Conservation (phyloP, 2,888 invertebrate genomes). For the Aleiodes alternator region DNA sequence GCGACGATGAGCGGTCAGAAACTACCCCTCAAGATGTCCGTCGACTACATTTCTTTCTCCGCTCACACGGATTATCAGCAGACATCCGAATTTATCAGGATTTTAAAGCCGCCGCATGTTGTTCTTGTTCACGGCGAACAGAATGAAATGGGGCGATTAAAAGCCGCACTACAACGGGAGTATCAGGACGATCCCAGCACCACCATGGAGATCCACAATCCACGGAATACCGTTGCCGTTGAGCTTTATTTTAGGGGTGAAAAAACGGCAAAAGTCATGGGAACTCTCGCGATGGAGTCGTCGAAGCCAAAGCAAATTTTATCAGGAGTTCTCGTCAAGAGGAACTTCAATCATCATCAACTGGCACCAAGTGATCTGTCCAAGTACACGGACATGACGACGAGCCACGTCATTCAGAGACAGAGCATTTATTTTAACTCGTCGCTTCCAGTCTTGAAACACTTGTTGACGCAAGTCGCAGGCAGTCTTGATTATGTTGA, state of each 20-base stretch:
- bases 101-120: constrained; percentile 96
- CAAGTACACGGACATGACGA: constrained; percentile 97
- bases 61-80: constrained; percentile 99
- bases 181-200: constrained; percentile 91
- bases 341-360: constrained; percentile 98
- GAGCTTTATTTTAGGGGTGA: constrained; percentile 97
- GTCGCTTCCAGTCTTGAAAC: constrained; percentile 82
- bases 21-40: constrained; percentile 96
- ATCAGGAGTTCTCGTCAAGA: constrained; percentile 95
- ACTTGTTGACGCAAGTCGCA: constrained; percentile 87
- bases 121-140: constrained; percentile 98
- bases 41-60: constrained; percentile 99
- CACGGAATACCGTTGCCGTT: constrained; percentile 95
- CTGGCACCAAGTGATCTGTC: constrained; percentile 93
- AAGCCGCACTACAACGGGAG: constrained; percentile 94
- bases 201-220: constrained; percentile 94
- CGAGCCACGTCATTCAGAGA: constrained; percentile 94
- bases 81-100: constrained; percentile 97
- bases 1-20: constrained; percentile 97
- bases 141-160: constrained; percentile 98
- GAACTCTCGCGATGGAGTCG: constrained; percentile 88
- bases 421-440: constrained; percentile 93
- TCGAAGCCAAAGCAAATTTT: constrained; percentile 87
- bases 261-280: constrained; percentile 99
- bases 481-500: constrained; percentile 84